These are phyloP conservation scores for Drosophila hawaiiensis DNA, from an alignment of 2,888 invertebrate species.

Conservation along the genomic window DNA sequence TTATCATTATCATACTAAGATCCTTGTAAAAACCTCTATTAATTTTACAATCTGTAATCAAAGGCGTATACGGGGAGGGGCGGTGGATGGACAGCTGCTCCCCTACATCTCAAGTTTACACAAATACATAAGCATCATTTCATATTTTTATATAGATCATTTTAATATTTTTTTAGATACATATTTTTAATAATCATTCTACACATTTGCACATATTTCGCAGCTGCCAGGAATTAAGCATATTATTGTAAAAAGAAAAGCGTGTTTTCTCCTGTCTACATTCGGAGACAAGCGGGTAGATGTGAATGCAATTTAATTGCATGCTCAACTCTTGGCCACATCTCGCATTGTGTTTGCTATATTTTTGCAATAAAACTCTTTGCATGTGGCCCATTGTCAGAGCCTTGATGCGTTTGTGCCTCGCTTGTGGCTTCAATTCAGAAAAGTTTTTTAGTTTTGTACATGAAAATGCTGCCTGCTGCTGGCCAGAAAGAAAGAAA, in stretches of 20 bases:
- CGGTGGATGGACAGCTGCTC: not conserved
- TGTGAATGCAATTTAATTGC: conserved; percentile 24
- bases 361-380: conserved; percentile 42
- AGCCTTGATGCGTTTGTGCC: conserved; percentile 3
- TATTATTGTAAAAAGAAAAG: not conserved
- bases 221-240: not conserved
- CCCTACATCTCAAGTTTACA: not conserved
- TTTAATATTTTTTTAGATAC: not conserved
- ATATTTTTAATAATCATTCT: not conserved
- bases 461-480: conserved; percentile 62
- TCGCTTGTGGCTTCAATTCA: conserved; percentile 45
- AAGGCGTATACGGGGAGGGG: not conserved
- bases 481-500: conserved; percentile 58
- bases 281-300: not conserved
- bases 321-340: conserved; percentile 28
- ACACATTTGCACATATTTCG: not conserved
- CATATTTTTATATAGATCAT: not conserved
- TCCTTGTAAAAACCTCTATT: not conserved
- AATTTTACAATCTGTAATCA: not conserved
- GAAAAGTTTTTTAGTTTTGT: conserved; percentile 66
- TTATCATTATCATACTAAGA: not conserved
- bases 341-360: conserved; percentile 9
- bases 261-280: not conserved
- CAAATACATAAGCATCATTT: not conserved
- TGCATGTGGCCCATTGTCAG: conserved; percentile 40